Percentiles rank a stretch among this genome's conserved stretches.
These are phyloP conservation scores for Pandemis cinnamomeana DNA, from an alignment of 2,888 invertebrate species.

Conservation along the genomic window DNA sequence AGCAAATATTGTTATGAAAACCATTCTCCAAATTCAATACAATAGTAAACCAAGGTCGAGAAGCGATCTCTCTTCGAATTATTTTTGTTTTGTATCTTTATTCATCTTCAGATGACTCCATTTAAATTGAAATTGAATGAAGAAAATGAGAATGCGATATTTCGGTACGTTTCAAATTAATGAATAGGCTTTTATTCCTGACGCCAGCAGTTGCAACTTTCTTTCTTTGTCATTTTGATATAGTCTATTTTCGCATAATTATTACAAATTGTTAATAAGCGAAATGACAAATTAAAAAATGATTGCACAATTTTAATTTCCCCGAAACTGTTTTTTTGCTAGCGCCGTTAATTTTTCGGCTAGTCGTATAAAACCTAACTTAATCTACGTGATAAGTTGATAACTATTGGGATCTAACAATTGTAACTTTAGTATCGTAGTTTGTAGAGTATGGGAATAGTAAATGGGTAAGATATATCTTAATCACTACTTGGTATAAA, in stretches of 20 bases:
- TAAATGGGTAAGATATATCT: too few relatives aligned
- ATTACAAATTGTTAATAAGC: not conserved
- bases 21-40: slow-evolving; percentile 6
- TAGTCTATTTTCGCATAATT: not conserved
- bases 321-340: too few relatives aligned
- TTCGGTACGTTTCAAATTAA: not conserved
- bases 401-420: too few relatives aligned
- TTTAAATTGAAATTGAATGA: slow-evolving; percentile 9
- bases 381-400: too few relatives aligned
- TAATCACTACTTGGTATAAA: too few relatives aligned
- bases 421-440: too few relatives aligned
- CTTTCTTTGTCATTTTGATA: not conserved
- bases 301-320: too few relatives aligned
- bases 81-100: slow-evolving; percentile 11
- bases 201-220: not conserved
- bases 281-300: not conserved
- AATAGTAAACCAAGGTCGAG: not conserved
- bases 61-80: slow-evolving; percentile 5
- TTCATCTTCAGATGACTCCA: not conserved
- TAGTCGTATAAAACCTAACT: too few relatives aligned
- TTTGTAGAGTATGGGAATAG: too few relatives aligned
- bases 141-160: slow-evolving; percentile 3
- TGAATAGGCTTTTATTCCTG: not conserved
- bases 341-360: too few relatives aligned
- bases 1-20: slow-evolving; percentile 2